Evolutionary conservation across 2,113 vertebrate genomes (phyloP), one percentile per base, ranked within the genome.

Genomic region (Cyrtonyx montezumae): DNA sequence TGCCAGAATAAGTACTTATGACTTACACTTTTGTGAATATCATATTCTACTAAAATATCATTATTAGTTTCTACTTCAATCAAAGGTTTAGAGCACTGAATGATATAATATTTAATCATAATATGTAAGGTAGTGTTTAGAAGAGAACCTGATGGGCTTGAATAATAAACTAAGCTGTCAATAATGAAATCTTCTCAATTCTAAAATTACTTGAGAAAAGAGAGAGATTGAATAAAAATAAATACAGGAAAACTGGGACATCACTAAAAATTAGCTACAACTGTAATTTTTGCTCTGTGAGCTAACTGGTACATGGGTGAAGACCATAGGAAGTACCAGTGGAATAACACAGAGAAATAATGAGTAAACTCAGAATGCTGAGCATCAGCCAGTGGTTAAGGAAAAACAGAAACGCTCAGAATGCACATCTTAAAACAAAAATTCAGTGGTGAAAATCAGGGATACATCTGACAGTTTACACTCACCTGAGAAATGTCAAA

Each of bases 291-390:
- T 77, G 3, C 62, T 84, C 8, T 77, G 10, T 32, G 11, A 76
- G n/a, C 85, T 85, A 26, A 11, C 21, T 65, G 30, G 28, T 13
- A 25, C 10, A 18, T 11, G 25, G 12, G 3, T 63, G 34, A 87
- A 87, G 48, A 56, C 8, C 0, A 43, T 0, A 80, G 8, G 13
- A 10, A 63, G 12, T 32, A 65, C 2, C 25, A 62, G 11, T 1
- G 13, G 5, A 62, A 6, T 66, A 66, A 61, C 21, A 51, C 13
- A 40, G 45, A 66, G 32, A 63, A 68, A 19, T 49, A 66, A 69
- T 61, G 7, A 86, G 22, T 13, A 63, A 67, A 19, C 42, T 69
- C 42, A 87, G 25, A 73, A 69, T 46, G 21, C 17, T 77, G 45
- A 93, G 11, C 21, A 42, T 37, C 42, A 82, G n/a, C 11, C 8